These are phyloP conservation scores for Lasiurus borealis DNA, from an alignment of 2,113 vertebrate genomes.

Conservation along the genomic window DNA sequence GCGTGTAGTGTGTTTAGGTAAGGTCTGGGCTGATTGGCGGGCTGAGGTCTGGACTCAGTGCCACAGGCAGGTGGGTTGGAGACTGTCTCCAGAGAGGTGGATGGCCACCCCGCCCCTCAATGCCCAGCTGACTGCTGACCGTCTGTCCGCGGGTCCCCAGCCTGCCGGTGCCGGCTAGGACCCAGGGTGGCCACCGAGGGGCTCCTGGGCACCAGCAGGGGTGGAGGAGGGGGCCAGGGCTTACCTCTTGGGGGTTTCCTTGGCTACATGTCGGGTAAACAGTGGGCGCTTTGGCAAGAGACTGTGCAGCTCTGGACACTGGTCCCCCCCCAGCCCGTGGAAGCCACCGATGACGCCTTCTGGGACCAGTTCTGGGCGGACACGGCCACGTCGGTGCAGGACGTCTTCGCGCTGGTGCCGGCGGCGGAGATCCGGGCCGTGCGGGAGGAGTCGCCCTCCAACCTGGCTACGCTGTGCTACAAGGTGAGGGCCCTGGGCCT, in stretches of 20 bases:
- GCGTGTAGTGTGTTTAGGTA: not conserved
- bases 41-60: too few species aligned
- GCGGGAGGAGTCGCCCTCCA: conserved; percentile 97
- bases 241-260: not conserved
- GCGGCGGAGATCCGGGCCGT: conserved; percentile 98
- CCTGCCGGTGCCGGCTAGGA: not conserved
- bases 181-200: not conserved
- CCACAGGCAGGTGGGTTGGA: not conserved
- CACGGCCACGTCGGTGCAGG: conserved; percentile 96
- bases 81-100: not conserved
- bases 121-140: not conserved
- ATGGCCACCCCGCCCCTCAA: not conserved
- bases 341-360: conserved; percentile 98
- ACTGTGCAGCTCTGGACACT: not conserved
- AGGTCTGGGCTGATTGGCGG: not conserved
- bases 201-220: not conserved
- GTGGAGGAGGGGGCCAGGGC: not conserved
- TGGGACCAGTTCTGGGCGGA: conserved; percentile 99
- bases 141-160: not conserved
- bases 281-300: not conserved
- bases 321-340: conserved; percentile 92
- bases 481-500: conserved; percentile 89
- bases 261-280: not conserved
- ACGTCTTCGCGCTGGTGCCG: conserved; percentile 98
- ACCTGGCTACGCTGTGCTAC: conserved; percentile 98